Evolutionary conservation across 2,113 vertebrate species (phyloP).

Genomic region (Sciurus niger): DNA sequence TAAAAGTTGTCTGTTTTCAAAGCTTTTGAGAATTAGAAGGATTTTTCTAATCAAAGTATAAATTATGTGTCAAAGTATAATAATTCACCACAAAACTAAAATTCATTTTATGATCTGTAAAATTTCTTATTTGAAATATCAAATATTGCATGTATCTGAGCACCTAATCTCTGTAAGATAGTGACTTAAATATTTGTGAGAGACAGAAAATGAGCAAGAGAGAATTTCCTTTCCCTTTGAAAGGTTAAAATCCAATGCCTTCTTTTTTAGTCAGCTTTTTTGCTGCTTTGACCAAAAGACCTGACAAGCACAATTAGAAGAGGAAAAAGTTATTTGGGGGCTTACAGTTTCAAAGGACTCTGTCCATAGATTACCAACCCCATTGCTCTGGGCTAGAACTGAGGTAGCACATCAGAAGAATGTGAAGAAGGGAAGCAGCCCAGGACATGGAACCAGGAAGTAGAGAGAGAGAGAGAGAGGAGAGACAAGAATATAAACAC

Average conservation of each 20-base stretch:
- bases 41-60: neutral
- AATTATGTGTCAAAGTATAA: neutral
- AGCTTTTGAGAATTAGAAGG: neutral
- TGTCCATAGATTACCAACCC: no score
- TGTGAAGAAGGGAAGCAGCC: no score
- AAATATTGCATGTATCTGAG: neutral
- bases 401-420: no score
- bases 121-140: neutral
- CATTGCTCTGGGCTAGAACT: no score
- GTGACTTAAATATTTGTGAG: neutral
- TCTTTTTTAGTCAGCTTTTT: neutral
- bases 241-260: neutral
- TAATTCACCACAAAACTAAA: neutral
- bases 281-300: no score
- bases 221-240: neutral
- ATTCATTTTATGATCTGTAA: neutral
- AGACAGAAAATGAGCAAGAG: neutral
- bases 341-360: no score
- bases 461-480: no score
- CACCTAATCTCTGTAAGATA: neutral
- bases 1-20: constrained; percentile 27
- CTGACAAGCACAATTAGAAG: no score
- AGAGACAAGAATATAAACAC: no score
- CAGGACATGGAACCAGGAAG: no score
- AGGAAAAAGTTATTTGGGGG: no score